Evolutionary conservation across 2,113 vertebrate species (phyloP).

Genomic region (Bujurquina vittata): DNA sequence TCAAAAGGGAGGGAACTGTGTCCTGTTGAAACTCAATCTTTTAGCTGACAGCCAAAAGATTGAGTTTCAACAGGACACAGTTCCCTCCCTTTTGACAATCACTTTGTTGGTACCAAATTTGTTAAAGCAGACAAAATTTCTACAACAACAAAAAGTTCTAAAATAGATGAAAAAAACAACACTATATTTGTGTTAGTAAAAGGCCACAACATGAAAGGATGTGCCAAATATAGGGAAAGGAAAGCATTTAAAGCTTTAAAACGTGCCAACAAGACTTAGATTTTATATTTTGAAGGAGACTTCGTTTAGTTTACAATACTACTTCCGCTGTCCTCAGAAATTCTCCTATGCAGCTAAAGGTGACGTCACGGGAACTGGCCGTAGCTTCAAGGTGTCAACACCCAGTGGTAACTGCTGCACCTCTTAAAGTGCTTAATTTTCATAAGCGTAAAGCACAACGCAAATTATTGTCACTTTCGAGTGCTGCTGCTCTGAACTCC

Average conservation of each 20-base stretch:
- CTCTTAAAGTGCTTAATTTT: background rate
- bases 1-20: background rate
- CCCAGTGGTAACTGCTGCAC: background rate
- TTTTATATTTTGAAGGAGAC: conserved; percentile 52
- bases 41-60: background rate
- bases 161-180: background rate
- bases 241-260: background rate
- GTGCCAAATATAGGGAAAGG: background rate
- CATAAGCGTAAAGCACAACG: background rate
- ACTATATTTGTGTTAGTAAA: background rate
- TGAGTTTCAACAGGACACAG: background rate
- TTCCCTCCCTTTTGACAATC: background rate
- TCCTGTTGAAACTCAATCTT: background rate
- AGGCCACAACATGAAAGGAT: background rate
- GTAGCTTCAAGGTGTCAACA: background rate
- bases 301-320: background rate
- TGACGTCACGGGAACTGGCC: conserved; percentile 56
- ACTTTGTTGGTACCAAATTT: background rate
- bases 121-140: background rate
- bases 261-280: background rate
- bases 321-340: conserved; percentile 4
- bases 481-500: background rate
- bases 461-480: background rate
- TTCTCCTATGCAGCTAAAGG: background rate
- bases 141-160: background rate